Evolutionary conservation across 2,888 invertebrate species (phyloP), one percentile per base, ranked within the genome.

Genomic region (Caenorhabditis sp.): DNA sequence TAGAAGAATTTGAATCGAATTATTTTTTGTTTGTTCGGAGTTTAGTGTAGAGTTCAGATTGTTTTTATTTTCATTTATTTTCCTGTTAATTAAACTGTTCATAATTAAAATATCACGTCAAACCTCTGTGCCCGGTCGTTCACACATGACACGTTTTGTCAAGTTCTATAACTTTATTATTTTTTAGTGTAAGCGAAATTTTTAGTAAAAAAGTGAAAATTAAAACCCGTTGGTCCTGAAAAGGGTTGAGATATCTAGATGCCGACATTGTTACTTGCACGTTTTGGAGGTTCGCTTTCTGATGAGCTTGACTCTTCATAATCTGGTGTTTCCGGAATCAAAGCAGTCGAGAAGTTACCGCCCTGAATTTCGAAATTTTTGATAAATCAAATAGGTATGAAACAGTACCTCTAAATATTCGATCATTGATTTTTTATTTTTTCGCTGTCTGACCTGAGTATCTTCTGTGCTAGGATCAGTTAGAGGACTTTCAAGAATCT

Each of bases 1-100:
- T 65, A 92, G 93, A 86, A 92, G 93, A 90, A 89, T 95, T 88
- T 95, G 92, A 61, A n/a, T n/a, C n/a, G 23, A 36, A 58, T 12
- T 60, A 27, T 19, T 63, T 36, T 43, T 27, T 31, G 49, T 62
- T 49, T 51, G 14, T 65, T 65, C 17, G 17, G 50, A 55, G 27
- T 23, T 54, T 14, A 54, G 24, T 54, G 55, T 27, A 55, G n/a
- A 21, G 26, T n/a, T 31, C 8, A n/a, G 31, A 54, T 43, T 43
- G 43, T 43, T 43, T 17, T 43, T 43, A 10, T 43, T 43, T 43
- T 12, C n/a, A n/a, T 36, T 36, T 36, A 36, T 36, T 36, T 36
- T 36, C 12, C 36, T 43, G 12, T 17, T 43, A 19, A 8, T 21
- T 21, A n/a, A 21, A 50, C 50, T 53, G 43, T 43, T 43, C 43